Percentiles rank a stretch among this genome's conserved stretches.
These are phyloP conservation scores for Teleopsis dalmanni DNA, from an alignment of 1,140 invertebrate species.

Conservation along the genomic window DNA sequence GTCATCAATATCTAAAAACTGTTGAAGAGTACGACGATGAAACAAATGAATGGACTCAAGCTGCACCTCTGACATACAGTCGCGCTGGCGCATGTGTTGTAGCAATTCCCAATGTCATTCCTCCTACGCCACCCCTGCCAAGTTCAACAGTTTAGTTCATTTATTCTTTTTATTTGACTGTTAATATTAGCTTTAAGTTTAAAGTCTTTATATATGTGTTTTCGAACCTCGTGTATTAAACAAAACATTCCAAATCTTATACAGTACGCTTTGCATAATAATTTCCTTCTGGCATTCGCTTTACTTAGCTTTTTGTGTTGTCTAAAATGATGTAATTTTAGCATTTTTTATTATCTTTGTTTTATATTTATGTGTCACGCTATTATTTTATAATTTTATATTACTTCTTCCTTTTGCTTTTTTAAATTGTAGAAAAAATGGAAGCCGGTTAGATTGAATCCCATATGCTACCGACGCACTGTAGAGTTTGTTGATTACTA, in stretches of 20 bases:
- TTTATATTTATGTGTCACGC: constrained; percentile 29
- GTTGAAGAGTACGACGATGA: constrained; percentile 91
- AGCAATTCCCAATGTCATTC: constrained; percentile 49
- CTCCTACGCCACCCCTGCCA: constrained; percentile 31
- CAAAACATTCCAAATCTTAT: too few relatives aligned
- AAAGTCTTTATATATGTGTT: too few relatives aligned
- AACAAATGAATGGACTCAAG: constrained; percentile 75
- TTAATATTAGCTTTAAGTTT: too few relatives aligned
- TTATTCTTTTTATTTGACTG: constrained; percentile 6
- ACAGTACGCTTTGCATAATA: too few relatives aligned
- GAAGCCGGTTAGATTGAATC: constrained; percentile 44
- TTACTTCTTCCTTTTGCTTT: constrained; percentile 16
- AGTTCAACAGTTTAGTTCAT: constrained; percentile 43
- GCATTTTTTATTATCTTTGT: background rate
- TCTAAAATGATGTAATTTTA: too few relatives aligned
- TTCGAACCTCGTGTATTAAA: too few relatives aligned
- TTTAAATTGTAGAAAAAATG: constrained; percentile 42
- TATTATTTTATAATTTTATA: constrained; percentile 27
- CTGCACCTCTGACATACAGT: constrained; percentile 67
- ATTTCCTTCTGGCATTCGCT: too few relatives aligned
- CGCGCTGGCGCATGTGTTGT: constrained; percentile 84
- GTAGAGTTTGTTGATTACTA: constrained; percentile 43
- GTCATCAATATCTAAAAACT: constrained; percentile 80
- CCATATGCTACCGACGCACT: constrained; percentile 41
- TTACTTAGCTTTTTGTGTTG: too few relatives aligned